phyloP scores from a whole-genome alignment of 2,888 invertebrate genomes.

The Aethes cnicana region DNA sequence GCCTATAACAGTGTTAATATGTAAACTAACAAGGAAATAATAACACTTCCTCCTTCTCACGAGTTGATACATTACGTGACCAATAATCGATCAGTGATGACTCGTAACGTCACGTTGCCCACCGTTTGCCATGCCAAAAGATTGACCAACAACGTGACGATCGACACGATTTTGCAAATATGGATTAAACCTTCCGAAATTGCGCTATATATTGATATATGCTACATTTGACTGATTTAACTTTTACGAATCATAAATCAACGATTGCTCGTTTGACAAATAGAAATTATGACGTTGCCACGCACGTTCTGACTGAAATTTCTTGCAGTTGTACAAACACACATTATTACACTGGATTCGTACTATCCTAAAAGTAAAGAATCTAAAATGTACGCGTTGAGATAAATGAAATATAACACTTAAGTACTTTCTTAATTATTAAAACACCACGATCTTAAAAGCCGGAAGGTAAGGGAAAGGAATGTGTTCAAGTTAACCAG shows the following conservation, averaged over 20 bases:
- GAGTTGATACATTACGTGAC: conserved; percentile 37
- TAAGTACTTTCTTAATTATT: too few relatives aligned
- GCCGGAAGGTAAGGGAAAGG: too few relatives aligned
- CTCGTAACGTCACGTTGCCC: conserved; percentile 37
- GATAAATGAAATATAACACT: conserved; percentile 8
- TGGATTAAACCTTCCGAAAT: conserved; percentile 30
- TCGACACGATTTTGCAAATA: conserved; percentile 39
- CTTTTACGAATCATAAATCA: conserved; percentile 17
- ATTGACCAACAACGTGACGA: conserved; percentile 39
- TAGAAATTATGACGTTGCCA: not conserved
- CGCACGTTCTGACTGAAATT: conserved; percentile 11
- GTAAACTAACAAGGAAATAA: conserved; percentile 65
- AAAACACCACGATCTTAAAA: too few relatives aligned
- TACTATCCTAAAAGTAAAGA: too few relatives aligned
- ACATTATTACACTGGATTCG: too few relatives aligned
- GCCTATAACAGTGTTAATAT: conserved; percentile 59
- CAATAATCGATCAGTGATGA: conserved; percentile 47
- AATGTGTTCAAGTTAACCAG: too few relatives aligned
- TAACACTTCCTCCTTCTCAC: conserved; percentile 34
- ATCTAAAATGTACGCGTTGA: conserved; percentile 2
- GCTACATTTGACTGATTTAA: conserved; percentile 1
- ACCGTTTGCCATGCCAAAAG: conserved; percentile 21
- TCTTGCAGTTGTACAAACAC: too few relatives aligned
- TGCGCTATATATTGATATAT: conserved; percentile 7
- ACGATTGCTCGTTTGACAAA: conserved; percentile 6